Evolutionary conservation across 2,797 vertebrate genomes (phyloP).

Genomic region (Taeniopygia guttata): DNA sequence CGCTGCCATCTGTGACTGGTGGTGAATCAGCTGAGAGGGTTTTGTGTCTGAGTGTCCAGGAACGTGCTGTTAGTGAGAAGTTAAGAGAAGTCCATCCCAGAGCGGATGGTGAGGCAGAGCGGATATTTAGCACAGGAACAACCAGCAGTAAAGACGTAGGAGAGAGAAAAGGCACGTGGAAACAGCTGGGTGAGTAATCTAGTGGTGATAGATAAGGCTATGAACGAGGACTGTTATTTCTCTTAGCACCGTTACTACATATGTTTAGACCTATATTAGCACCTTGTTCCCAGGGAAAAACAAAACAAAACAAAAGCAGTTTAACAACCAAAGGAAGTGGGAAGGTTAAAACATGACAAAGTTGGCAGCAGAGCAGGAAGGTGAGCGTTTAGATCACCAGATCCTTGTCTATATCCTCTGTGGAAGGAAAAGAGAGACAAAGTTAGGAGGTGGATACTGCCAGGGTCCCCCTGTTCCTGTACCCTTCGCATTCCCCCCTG

Average conservation of each 20-base stretch:
- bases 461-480: neutral
- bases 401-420: constrained; percentile 97
- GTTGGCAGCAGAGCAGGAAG: constrained; percentile 64
- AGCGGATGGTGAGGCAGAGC: neutral
- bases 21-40: neutral
- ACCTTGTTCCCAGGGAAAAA: constrained; percentile 85
- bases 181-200: constrained; percentile 45
- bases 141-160: neutral
- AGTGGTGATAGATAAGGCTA: constrained; percentile 57
- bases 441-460: neutral
- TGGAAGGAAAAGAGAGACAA: constrained; percentile 69
- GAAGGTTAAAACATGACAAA: constrained; percentile 72
- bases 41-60: neutral
- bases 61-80: neutral
- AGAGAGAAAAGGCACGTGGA: neutral
- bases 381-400: constrained; percentile 86
- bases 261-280: constrained; percentile 88
- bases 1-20: neutral
- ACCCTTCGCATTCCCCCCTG: neutral
- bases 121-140: neutral
- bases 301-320: constrained; percentile 71
- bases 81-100: neutral
- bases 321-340: constrained; percentile 68
- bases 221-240: constrained; percentile 57
- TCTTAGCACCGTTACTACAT: constrained; percentile 91